Base-by-base conservation (phyloP, 2,113 vertebrate genomes). In the Murina feae region DNA sequence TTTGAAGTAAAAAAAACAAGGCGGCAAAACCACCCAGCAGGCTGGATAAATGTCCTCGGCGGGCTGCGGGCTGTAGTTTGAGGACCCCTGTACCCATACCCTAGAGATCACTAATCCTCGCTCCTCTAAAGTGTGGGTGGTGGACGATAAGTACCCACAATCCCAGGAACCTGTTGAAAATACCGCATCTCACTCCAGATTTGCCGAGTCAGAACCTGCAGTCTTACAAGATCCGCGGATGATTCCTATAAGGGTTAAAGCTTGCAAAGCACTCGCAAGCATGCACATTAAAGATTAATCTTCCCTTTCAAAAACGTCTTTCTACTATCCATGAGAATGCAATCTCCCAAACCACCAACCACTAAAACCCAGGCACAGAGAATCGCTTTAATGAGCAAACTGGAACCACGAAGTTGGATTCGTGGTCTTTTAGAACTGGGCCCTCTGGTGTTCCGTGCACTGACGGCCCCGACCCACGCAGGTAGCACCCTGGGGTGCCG, bases 371-470 rank as follows among this genome's bases (percentile, higher is more conserved):
- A 37, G 51, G 13, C 2, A 30, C 12, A 58, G 81, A 80, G 71
- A 39, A 55, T 37, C 32, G 4, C 39, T 20, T 6, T 58, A 53
- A 21, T 6, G 8, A 47, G 28, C 39, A 35, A 68, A 58, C 7
- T 76, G n/a, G 51, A 49, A 28, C 18, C 23, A 23, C 28, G 58
- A 35, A 89, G 47, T 78, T 28, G 82, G 53, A 39, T 20, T 71
- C 21, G 20, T 0, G 1, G 16, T 82, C 83, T 10, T 78, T 55
- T n/a, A 60, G 21, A 81, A 42, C 5, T 18, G 51, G 32, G n/a
- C 7, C 4, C n/a, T 39, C 6, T 1, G 9, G 9, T 4, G 25
- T 63, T 32, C 30, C 0, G 16, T 1, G 25, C 7, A 6, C 58
- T 14, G 35, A 58, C 16, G 4, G 1, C 21, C 4, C 3, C 0